These are phyloP conservation scores for Lepus americanus DNA, from an alignment of 2,113 vertebrate genomes.

Conservation along the genomic window DNA sequence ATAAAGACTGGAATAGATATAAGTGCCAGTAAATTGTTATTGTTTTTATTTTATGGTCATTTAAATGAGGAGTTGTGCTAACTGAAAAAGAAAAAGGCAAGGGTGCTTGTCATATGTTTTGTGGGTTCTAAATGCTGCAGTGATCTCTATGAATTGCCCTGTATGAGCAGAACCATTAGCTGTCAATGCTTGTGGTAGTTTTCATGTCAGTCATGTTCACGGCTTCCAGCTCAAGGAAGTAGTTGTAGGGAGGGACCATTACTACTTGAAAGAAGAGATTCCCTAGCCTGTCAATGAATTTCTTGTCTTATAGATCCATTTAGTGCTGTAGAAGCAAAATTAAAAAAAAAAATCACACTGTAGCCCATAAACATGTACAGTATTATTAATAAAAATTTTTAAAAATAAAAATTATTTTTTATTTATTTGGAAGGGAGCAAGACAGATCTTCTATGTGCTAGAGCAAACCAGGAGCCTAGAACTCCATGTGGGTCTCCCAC, in stretches of 20 bases:
- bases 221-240: background rate
- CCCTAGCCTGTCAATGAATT: background rate
- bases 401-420: too few species aligned
- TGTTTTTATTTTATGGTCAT: background rate
- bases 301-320: background rate
- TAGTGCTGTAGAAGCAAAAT: background rate
- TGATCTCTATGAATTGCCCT: background rate
- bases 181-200: background rate
- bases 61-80: background rate
- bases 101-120: background rate
- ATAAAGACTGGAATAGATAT: background rate
- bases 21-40: background rate
- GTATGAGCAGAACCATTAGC: background rate
- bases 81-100: background rate
- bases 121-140: background rate
- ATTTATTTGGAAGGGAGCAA: too few species aligned
- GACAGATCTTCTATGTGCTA: too few species aligned
- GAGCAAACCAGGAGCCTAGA: too few species aligned
- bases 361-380: too few species aligned
- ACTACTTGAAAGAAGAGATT: background rate
- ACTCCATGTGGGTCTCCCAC: too few species aligned
- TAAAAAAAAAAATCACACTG: too few species aligned
- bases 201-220: constrained; percentile 14
- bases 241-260: background rate
- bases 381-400: too few species aligned